phyloP scores from a whole-genome alignment of 1,140 invertebrate species.

The Pygmarrhopalites habei region DNA sequence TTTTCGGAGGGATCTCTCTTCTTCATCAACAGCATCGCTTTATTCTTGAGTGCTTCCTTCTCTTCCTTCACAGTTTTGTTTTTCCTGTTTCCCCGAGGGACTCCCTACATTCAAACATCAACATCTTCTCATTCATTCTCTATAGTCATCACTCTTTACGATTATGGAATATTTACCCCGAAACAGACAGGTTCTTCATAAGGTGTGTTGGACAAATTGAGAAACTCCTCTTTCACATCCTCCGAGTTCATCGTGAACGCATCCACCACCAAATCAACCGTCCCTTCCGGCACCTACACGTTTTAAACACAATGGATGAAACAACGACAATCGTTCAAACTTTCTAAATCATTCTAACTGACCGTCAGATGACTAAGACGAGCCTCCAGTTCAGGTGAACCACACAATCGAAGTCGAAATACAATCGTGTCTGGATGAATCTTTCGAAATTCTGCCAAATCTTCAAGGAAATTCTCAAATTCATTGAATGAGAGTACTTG shows the following conservation, averaged over 20 bases:
- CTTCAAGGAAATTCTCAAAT: neutral
- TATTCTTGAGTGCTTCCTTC: neutral
- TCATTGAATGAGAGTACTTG: neutral
- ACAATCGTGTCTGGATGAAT: neutral
- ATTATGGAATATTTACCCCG: neutral
- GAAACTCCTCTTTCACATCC: neutral
- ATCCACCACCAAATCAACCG: neutral
- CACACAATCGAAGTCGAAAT: neutral
- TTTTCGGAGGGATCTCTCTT: neutral
- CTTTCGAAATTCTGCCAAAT: neutral
- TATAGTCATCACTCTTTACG: too few relatives aligned
- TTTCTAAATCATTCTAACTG: too few relatives aligned
- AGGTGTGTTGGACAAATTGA: neutral
- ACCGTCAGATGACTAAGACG: neutral
- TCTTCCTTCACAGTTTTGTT: neutral
- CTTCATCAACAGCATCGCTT: neutral
- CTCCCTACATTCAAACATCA: too few relatives aligned
- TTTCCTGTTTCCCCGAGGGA: too few relatives aligned
- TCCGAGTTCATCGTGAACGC: neutral
- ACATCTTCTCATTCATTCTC: too few relatives aligned
- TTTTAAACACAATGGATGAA: too few relatives aligned
- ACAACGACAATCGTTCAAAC: too few relatives aligned
- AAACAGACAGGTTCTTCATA: constrained; percentile 6
- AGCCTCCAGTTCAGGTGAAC: neutral
- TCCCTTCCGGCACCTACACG: neutral